A percentile compares a stretch with the other conserved stretches of the same genome.
phyloP scores from a whole-genome alignment of 2,888 invertebrate species.

The Azorinus chamasolen region DNA sequence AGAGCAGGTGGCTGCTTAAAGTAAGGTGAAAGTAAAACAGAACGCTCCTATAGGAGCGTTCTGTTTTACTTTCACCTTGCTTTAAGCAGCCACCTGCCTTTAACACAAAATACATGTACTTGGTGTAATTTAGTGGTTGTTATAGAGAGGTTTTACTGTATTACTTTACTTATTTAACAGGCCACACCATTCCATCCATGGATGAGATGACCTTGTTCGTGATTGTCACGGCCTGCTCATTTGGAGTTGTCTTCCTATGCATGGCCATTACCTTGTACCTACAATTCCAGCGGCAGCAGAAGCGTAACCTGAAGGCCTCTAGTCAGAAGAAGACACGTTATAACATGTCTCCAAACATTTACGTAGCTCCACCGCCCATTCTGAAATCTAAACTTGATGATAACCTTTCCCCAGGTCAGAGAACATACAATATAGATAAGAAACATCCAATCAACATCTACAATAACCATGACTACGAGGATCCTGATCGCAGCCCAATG shows the following conservation, averaged over 20 bases:
- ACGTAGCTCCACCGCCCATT: slow-evolving; percentile 73
- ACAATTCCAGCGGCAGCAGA: slow-evolving; percentile 78
- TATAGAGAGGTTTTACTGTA: no score
- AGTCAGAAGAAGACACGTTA: slow-evolving; percentile 69
- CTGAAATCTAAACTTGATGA: slow-evolving; percentile 70
- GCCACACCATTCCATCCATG: slow-evolving; percentile 75
- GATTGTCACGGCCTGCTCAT: slow-evolving; percentile 80
- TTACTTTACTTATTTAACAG: no score
- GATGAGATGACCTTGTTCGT: slow-evolving; percentile 81
- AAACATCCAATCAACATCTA: slow-evolving; percentile 70
- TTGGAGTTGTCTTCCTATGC: slow-evolving; percentile 79
- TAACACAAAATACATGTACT: no score
- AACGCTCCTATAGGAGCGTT: no score
- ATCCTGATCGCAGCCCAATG: slow-evolving; percentile 51
- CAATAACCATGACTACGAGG: slow-evolving; percentile 79
- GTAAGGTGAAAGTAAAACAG: no score
- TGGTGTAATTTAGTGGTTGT: no score
- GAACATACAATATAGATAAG: slow-evolving; percentile 65
- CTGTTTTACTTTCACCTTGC: no score
- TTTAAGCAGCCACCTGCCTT: no score
- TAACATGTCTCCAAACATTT: slow-evolving; percentile 75
- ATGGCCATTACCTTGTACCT: slow-evolving; percentile 80
- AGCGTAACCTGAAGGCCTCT: slow-evolving; percentile 65
- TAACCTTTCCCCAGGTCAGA: slow-evolving; percentile 54
- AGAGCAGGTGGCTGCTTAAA: no score